These are phyloP conservation scores for Diogma glabrata DNA, from an alignment of 2,888 invertebrate genomes.

Conservation along the genomic window DNA sequence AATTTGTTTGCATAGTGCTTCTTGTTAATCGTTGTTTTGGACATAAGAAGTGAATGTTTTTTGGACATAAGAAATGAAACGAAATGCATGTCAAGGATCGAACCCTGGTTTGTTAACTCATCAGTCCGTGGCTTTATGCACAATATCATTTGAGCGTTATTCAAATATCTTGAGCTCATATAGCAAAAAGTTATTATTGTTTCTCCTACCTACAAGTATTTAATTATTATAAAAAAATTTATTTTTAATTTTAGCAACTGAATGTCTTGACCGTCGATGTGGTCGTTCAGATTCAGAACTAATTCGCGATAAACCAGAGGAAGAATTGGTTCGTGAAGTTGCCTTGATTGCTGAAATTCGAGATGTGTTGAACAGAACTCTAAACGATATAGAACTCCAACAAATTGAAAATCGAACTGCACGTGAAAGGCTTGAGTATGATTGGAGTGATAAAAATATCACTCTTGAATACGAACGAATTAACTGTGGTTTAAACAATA, in stretches of 20 bases:
- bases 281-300: slow-evolving; percentile 60
- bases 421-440: slow-evolving; percentile 72
- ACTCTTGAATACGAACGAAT: slow-evolving; percentile 63
- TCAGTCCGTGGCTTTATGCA: too few species aligned
- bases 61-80: too few species aligned
- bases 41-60: too few species aligned
- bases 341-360: slow-evolving; percentile 58
- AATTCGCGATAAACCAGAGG: slow-evolving; percentile 63
- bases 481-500: slow-evolving; percentile 56
- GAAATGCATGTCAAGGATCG: too few species aligned
- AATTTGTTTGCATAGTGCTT: too few species aligned
- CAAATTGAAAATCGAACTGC: slow-evolving; percentile 63
- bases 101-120: too few species aligned
- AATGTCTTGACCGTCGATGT: slow-evolving; percentile 60
- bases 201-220: too few species aligned
- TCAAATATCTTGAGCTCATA: too few species aligned
- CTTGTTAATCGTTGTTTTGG: too few species aligned
- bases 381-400: slow-evolving; percentile 57
- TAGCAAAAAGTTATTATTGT: too few species aligned
- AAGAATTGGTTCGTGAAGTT: slow-evolving; percentile 63
- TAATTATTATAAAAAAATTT: too few species aligned
- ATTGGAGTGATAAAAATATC: slow-evolving; percentile 84
- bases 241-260: slow-evolving; percentile 50
- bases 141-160: too few species aligned
- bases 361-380: slow-evolving; percentile 46